Conservation (phyloP, 2,888 invertebrate genomes). For the Drosophila vallismaia region DNA sequence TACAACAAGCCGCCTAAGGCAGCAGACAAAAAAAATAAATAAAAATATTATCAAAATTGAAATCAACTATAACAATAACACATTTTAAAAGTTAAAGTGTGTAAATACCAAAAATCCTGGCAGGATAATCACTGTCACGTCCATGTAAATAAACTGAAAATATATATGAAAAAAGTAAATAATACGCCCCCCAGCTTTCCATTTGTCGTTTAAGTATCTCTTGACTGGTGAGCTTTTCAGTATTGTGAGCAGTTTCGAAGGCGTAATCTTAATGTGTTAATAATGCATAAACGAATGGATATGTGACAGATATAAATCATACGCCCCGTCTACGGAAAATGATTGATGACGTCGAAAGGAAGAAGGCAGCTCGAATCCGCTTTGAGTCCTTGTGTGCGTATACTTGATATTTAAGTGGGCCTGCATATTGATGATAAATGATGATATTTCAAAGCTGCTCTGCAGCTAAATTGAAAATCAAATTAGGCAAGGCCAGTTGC, state of each 20-base stretch:
- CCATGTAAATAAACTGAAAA: constrained; percentile 29
- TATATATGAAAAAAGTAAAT: constrained; percentile 30
- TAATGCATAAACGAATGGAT: constrained; percentile 56
- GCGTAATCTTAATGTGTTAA: constrained; percentile 62
- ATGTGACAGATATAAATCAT: constrained; percentile 62
- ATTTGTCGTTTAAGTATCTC: constrained; percentile 3
- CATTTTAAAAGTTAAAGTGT: constrained; percentile 12
- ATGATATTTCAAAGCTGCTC: constrained; percentile 34
- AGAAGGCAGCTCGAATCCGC: constrained; percentile 13
- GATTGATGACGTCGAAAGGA: constrained; percentile 55
- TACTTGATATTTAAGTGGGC: constrained; percentile 41
- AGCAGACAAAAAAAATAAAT: constrained; percentile 14
- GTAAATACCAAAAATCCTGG: constrained; percentile 4
- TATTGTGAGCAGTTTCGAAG: constrained; percentile 45
- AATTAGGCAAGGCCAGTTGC: constrained; percentile 36
- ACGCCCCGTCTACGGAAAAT: constrained; percentile 39
- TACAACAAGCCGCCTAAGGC: constrained; percentile 20
- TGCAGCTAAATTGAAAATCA: constrained; percentile 34
- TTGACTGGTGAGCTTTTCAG: constrained; percentile 32
- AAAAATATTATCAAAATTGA: too few relatives aligned
- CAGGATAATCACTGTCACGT: constrained; percentile 51
- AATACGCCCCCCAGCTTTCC: background rate
- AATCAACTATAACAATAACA: too few relatives aligned
- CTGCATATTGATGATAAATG: constrained; percentile 55
- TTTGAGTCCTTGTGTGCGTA: constrained; percentile 19